Percentiles rank a stretch among this genome's conserved stretches.
Conservation (phyloP, 2,113 vertebrate species). For the Lepisosteus oculatus region DNA sequence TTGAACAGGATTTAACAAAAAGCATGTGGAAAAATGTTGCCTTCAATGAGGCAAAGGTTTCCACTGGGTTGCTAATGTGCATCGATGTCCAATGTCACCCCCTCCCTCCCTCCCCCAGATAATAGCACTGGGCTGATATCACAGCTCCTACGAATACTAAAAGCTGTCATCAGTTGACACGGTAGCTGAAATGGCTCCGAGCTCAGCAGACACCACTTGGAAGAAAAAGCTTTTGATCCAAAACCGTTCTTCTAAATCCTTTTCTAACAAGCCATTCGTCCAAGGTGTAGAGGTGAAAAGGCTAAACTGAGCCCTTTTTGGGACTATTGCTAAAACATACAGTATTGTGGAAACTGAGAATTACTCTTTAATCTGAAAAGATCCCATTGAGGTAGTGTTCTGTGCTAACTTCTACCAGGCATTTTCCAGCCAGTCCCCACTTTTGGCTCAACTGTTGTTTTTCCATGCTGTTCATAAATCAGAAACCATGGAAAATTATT, state of each 20-base stretch:
- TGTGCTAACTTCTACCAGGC: background rate
- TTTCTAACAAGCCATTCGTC: constrained; percentile 20
- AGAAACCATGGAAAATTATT: background rate
- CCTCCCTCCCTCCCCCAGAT: background rate
- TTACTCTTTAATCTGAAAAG: background rate
- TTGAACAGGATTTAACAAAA: constrained; percentile 35
- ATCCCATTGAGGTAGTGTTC: background rate
- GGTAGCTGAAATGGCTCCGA: constrained; percentile 18
- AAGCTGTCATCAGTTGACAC: constrained; percentile 37
- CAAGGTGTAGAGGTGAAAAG: constrained; percentile 27
- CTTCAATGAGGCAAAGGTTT: constrained; percentile 21
- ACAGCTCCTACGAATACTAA: constrained; percentile 38
- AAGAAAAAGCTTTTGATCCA: constrained; percentile 16
- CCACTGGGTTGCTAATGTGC: constrained; percentile 7
- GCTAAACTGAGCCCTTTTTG: constrained; percentile 10
- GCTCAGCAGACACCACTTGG: constrained; percentile 1
- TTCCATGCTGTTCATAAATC: background rate
- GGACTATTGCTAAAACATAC: background rate
- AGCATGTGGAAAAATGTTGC: constrained; percentile 28
- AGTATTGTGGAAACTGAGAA: background rate
- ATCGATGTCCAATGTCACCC: constrained; percentile 34
- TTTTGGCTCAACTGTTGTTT: background rate
- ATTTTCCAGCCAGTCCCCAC: background rate
- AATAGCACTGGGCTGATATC: constrained; percentile 36
- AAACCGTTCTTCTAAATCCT: constrained; percentile 23